Conservation (phyloP, 2,888 invertebrate species). For the Girardia tigrina region DNA sequence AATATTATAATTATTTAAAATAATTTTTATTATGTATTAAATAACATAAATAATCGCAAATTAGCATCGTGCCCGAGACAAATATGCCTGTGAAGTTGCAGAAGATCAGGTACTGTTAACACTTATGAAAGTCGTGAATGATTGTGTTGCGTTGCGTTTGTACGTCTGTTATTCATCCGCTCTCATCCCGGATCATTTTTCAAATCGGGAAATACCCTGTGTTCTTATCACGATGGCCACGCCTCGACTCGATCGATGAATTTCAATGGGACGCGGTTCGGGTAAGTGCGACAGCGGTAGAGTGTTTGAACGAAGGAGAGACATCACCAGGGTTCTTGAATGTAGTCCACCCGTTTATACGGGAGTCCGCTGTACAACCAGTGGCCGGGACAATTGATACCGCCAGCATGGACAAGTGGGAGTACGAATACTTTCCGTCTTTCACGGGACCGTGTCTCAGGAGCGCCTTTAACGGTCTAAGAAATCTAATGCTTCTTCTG, state of each 20-base stretch:
- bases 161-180: too few species aligned
- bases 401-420: neutral
- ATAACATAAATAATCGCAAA: too few species aligned
- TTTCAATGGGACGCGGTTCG: neutral
- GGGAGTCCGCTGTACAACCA: neutral
- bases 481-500: neutral
- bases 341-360: neutral
- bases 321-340: neutral
- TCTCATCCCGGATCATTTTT: neutral
- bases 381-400: neutral
- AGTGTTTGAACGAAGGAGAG: too few species aligned
- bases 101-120: too few species aligned
- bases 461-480: neutral
- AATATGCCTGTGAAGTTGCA: too few species aligned
- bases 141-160: too few species aligned
- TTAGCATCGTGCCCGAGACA: too few species aligned
- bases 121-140: too few species aligned
- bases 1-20: too few species aligned
- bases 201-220: neutral
- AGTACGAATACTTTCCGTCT: neutral
- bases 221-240: neutral
- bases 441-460: neutral
- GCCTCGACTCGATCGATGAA: neutral
- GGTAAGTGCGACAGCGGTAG: neutral
- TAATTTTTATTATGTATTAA: too few species aligned